Percentiles rank a stretch among this genome's conserved stretches.
Evolutionary conservation across 2,797 vertebrate genomes (phyloP).

Genomic region (Tauraco hartlaubi): DNA sequence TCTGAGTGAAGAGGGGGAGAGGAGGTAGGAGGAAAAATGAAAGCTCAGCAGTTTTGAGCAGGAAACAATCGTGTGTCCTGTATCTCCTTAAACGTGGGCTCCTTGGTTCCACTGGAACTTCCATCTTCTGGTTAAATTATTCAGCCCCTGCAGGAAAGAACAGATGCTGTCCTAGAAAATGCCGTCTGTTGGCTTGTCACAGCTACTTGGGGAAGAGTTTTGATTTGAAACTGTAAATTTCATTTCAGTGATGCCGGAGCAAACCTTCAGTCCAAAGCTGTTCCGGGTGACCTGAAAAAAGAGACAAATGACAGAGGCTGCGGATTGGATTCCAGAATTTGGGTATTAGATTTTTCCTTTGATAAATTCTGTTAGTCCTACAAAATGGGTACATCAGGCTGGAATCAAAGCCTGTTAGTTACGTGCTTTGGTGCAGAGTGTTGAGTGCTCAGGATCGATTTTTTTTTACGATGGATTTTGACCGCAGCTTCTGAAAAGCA

Average conservation of each 20-base stretch:
- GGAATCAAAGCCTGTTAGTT: neutral
- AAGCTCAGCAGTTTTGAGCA: neutral
- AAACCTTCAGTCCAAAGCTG: neutral
- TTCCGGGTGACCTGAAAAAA: neutral
- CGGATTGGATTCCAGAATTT: neutral
- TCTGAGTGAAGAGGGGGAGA: neutral
- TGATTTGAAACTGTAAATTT: neutral
- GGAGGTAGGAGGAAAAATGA: neutral
- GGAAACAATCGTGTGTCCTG: rapidly evolving
- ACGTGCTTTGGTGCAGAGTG: neutral
- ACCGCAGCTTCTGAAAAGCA: neutral
- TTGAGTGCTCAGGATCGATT: neutral
- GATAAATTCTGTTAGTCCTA: neutral
- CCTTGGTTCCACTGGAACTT: neutral
- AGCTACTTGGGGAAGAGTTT: neutral
- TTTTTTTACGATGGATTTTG: neutral
- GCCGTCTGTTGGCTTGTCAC: conserved; percentile 54
- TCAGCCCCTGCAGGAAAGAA: neutral
- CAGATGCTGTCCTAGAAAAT: conserved; percentile 66
- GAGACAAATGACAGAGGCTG: neutral
- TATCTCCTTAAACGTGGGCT: neutral
- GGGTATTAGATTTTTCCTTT: neutral
- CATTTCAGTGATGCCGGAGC: neutral
- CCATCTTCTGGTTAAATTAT: conserved; percentile 2
- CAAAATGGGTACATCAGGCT: neutral